phyloP scores from a whole-genome alignment of 1,140 invertebrate genomes.

The Pentalonia nigronervosa region DNA sequence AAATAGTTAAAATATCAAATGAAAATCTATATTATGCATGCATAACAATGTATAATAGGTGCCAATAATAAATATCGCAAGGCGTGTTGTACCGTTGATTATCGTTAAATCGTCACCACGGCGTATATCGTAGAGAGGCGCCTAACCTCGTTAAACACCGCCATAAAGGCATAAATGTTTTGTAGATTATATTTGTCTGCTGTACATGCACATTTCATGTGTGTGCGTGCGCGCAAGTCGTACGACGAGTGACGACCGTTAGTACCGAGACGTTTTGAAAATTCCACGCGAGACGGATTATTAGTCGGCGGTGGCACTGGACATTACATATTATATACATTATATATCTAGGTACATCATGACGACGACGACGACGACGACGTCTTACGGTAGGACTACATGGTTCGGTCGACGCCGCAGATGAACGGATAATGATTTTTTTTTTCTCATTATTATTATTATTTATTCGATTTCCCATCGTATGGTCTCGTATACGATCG shows the following conservation, averaged over 20 bases:
- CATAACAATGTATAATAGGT: not conserved
- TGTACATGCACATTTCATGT: not conserved
- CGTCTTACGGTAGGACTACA: not conserved
- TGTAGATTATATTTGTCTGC: not conserved
- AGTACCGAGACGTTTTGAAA: not conserved
- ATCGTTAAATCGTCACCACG: not conserved
- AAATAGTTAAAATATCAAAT: not conserved
- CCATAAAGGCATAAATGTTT: not conserved
- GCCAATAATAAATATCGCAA: not conserved
- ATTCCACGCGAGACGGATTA: not conserved
- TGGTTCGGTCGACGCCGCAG: conserved; percentile 21
- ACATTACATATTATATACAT: not conserved
- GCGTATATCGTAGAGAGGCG: not conserved
- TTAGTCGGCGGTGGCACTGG: not conserved
- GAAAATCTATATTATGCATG: not conserved
- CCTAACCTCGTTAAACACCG: not conserved
- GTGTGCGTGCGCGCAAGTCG: not conserved
- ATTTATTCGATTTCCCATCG: conserved; percentile 30
- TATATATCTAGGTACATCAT: not conserved
- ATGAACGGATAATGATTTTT: conserved; percentile 27
- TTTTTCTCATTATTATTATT: not conserved
- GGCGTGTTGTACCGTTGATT: not conserved
- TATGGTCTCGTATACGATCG: not conserved
- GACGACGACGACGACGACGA: not conserved
- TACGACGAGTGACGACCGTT: conserved; percentile 2